A percentile compares a stretch with the other conserved stretches of the same genome.
phyloP scores from a whole-genome alignment of 92 coral and sea anemone genomes.

The Epizoanthus rinbou region DNA sequence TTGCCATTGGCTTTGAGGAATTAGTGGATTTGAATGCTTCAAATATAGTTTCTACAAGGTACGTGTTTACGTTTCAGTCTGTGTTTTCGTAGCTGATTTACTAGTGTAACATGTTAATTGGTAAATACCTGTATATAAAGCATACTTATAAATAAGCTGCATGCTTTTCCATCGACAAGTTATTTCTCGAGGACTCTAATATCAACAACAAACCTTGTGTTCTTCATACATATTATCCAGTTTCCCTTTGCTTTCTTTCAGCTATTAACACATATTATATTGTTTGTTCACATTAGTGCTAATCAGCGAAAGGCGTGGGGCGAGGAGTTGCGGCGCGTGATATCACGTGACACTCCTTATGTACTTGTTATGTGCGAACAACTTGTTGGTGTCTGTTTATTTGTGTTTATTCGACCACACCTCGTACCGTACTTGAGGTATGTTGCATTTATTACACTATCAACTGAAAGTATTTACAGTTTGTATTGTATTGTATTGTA shows the following conservation, averaged over 20 bases:
- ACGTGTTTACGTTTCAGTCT: neutral
- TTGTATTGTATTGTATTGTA: too few species aligned
- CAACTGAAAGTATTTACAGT: neutral
- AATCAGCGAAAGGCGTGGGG: conserved; percentile 99
- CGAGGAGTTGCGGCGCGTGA: conserved; percentile 91
- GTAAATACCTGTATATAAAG: too few species aligned
- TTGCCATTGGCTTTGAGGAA: conserved; percentile 99
- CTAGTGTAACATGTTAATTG: too few species aligned
- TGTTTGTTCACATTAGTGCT: conserved; percentile 63
- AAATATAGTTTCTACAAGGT: conserved; percentile 96
- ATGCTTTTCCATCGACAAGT: too few species aligned
- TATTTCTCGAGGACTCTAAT: too few species aligned
- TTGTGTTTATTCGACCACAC: conserved; percentile 88
- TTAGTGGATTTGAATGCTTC: conserved; percentile 98
- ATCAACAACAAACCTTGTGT: too few species aligned
- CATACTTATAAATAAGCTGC: too few species aligned
- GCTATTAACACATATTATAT: neutral
- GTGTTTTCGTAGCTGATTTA: neutral
- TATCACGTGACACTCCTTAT: conserved; percentile 97
- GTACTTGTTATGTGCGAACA: conserved; percentile 97
- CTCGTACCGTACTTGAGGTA: conserved; percentile 92
- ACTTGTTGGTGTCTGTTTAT: conserved; percentile 95
- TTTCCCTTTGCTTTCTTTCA: too few species aligned
- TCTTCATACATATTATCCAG: too few species aligned
- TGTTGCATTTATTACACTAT: neutral